Percentiles rank a stretch among this genome's conserved stretches.
These are phyloP conservation scores for Stenurella melanura DNA, from an alignment of 2,888 invertebrate species.

Conservation along the genomic window DNA sequence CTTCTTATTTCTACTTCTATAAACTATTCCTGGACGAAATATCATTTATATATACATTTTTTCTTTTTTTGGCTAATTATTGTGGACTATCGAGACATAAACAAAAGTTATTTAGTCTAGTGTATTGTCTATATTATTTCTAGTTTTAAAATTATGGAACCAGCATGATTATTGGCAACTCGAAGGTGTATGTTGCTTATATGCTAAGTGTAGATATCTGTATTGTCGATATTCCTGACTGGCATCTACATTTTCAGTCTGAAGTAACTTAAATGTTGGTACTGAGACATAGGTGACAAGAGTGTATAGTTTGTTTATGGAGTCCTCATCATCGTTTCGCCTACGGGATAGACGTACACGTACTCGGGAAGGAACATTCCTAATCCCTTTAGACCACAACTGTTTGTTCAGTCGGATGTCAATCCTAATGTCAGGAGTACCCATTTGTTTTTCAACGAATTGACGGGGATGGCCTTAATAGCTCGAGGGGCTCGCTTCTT, in stretches of 20 bases:
- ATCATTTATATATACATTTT: too few species aligned
- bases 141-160: too few species aligned
- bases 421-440: conserved; percentile 97
- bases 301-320: conserved; percentile 98
- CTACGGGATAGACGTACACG: conserved; percentile 97
- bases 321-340: conserved; percentile 99
- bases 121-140: too few species aligned
- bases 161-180: too few species aligned
- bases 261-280: conserved; percentile 93
- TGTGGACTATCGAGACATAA: too few species aligned
- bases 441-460: conserved; percentile 99
- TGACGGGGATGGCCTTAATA: conserved; percentile 97
- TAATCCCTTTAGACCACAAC: conserved; percentile 98
- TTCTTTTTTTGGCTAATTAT: too few species aligned
- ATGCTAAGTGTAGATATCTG: too few species aligned
- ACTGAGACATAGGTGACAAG: conserved; percentile 98
- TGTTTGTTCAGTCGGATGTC: conserved; percentile 99
- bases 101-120: too few species aligned
- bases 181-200: too few species aligned
- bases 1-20: too few species aligned
- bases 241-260: conserved; percentile 95
- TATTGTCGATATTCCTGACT: conserved; percentile 94
- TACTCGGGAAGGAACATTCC: conserved; percentile 98
- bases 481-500: conserved; percentile 98
- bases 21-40: too few species aligned